Evolutionary conservation across 2,888 invertebrate species (phyloP), one percentile per base, ranked within the genome.

Genomic region (Arctia plantaginis): DNA sequence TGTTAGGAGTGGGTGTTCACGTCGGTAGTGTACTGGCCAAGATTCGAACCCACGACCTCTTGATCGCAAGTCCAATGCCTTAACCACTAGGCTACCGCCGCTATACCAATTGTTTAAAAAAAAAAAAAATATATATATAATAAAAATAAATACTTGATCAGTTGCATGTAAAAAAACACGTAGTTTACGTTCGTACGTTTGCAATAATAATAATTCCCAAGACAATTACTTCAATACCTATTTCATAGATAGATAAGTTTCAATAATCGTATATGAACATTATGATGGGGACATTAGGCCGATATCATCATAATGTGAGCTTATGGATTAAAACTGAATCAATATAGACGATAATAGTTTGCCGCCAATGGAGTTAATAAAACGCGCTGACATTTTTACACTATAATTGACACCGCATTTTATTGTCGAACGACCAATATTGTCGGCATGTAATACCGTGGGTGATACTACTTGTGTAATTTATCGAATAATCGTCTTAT

Each of bases 311-410:
- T 51, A 76, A 87, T 39, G 64, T 72, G 87, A 89, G 82, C 90
- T 75, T 8, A 0, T 0, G 86, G 90, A 89, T 90, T 90, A 90
- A 87, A 90, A 86, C 80, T 81, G 76, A 83, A 83, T 82, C 84
- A 85, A 90, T 90, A 90, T 86, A 76, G 82, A 86, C 73, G 90
- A 89, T 90, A 88, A 81, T 80, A 69, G 81, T 71, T 73, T 65
- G 76, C 35, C 78, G 77, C 77, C 78, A 76, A 78, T 75, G 69
- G 75, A 81, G 18, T 81, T 81, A 82, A 82, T 80, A 77, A 59
- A 69, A 71, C 76, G 76, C 23, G 2, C 7, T 75, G 77, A n/a
- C n/a, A n/a, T n/a, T 70, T 55, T 69, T 64, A 23, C 23, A 20
- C 30, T 65, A 23, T 47, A 65, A 47, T 66, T 20, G 62, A 62